Evolutionary conservation across 2,888 invertebrate species (phyloP).

Genomic region (Liopterus haemorrhoidalis): DNA sequence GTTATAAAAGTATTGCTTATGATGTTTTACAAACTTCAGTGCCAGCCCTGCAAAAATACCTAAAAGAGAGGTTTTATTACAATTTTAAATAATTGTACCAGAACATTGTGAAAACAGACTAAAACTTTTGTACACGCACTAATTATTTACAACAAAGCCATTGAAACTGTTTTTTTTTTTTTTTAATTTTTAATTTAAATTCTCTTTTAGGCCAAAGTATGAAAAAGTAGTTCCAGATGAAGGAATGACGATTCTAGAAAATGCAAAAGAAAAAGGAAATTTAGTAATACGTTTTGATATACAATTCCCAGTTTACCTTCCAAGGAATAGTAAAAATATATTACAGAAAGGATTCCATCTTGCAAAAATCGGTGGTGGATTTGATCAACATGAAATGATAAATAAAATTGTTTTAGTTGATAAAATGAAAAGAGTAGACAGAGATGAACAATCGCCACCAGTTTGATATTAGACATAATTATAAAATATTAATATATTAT

Average conservation of each 20-base stretch:
- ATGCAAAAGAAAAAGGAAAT: conserved; percentile 59
- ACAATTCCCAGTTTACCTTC: conserved; percentile 52
- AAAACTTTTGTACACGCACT: no score
- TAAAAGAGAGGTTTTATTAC: conserved; percentile 8
- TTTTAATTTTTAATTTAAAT: not conserved
- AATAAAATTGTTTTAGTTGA: conserved; percentile 45
- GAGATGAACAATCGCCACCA: conserved; percentile 43
- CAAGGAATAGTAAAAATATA: conserved; percentile 46
- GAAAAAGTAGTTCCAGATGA: conserved; percentile 64
- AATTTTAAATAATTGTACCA: conserved; percentile 3
- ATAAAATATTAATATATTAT: no score
- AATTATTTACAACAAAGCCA: conserved; percentile 17
- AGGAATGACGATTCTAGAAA: conserved; percentile 64
- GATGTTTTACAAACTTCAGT: no score
- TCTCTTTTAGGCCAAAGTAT: conserved; percentile 53
- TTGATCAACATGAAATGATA: conserved; percentile 41
- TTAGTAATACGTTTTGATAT: conserved; percentile 63
- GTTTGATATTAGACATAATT: no score
- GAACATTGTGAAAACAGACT: no score
- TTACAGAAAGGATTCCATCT: conserved; percentile 42
- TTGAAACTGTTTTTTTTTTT: conserved; percentile 12
- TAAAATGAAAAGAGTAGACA: conserved; percentile 44
- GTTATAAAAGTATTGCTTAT: no score
- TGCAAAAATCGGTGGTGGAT: conserved; percentile 40
- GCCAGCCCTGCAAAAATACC: not conserved